phyloP scores from a whole-genome alignment of 2,797 vertebrate species.

The Cirrhinus mrigala region DNA sequence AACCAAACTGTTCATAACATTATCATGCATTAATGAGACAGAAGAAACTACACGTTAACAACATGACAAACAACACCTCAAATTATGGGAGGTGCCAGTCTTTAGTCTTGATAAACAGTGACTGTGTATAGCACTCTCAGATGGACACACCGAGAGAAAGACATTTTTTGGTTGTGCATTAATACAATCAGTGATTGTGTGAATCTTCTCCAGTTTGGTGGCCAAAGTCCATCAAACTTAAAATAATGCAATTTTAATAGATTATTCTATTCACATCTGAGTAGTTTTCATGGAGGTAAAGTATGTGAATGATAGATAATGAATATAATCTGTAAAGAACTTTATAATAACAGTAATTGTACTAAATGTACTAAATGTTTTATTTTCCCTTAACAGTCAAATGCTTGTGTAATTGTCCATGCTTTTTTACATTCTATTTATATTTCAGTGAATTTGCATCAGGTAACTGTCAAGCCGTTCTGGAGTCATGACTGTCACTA shows the following conservation, averaged over 20 bases:
- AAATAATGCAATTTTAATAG: background rate
- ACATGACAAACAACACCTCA: background rate
- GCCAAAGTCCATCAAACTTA: background rate
- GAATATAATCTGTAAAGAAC: background rate
- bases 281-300: background rate
- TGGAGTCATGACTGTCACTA: conserved; percentile 56
- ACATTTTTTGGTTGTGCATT: background rate
- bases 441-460: background rate
- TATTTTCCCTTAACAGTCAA: background rate
- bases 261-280: background rate
- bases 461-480: background rate
- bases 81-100: background rate
- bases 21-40: background rate
- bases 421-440: background rate
- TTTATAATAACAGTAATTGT: background rate
- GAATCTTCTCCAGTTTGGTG: background rate
- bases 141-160: background rate
- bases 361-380: background rate
- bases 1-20: background rate
- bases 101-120: background rate
- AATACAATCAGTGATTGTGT: background rate
- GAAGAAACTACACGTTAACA: background rate
- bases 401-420: background rate
- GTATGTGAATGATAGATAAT: background rate
- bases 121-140: background rate